phyloP scores from a whole-genome alignment of 2,113 vertebrate genomes.

The Oryzias javanicus region DNA sequence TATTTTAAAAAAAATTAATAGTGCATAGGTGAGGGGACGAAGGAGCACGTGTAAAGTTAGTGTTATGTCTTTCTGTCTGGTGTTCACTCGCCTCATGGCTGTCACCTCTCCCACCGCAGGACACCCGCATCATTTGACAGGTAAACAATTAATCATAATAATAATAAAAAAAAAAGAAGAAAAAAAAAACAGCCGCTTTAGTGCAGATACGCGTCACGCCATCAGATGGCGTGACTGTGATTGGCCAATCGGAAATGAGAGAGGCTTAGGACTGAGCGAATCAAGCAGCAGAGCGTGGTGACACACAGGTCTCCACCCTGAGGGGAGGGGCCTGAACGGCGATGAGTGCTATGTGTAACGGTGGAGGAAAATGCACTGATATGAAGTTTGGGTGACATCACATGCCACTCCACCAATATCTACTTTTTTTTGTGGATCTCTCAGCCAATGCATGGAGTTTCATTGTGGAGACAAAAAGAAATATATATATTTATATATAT shows the following conservation, averaged over 20 bases:
- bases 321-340: not conserved
- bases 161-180: too few relatives aligned
- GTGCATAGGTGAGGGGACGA: slow-evolving; percentile 77
- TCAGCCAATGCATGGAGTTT: slow-evolving; percentile 73
- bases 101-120: slow-evolving; percentile 48
- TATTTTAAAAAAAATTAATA: slow-evolving; percentile 67
- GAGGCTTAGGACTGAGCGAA: slow-evolving; percentile 54
- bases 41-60: slow-evolving; percentile 68
- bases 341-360: slow-evolving; percentile 9
- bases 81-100: slow-evolving; percentile 60
- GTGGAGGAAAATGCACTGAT: slow-evolving; percentile 23
- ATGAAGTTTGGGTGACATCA: slow-evolving; percentile 33
- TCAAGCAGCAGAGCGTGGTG: slow-evolving; percentile 26
- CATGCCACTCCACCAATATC: slow-evolving; percentile 32
- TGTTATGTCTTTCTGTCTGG: slow-evolving; percentile 63
- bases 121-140: slow-evolving; percentile 61
- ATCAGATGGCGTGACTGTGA: slow-evolving; percentile 60
- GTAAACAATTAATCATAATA: slow-evolving; percentile 48
- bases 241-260: slow-evolving; percentile 64
- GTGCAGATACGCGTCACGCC: slow-evolving; percentile 70
- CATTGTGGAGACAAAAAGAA: slow-evolving; percentile 64
- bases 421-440: slow-evolving; percentile 54
- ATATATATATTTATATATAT: slow-evolving; percentile 19
- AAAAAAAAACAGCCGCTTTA: slow-evolving; percentile 68
- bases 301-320: slow-evolving; percentile 28